Conservation (phyloP, 2,888 invertebrate species). For the Heliconius aoede region DNA sequence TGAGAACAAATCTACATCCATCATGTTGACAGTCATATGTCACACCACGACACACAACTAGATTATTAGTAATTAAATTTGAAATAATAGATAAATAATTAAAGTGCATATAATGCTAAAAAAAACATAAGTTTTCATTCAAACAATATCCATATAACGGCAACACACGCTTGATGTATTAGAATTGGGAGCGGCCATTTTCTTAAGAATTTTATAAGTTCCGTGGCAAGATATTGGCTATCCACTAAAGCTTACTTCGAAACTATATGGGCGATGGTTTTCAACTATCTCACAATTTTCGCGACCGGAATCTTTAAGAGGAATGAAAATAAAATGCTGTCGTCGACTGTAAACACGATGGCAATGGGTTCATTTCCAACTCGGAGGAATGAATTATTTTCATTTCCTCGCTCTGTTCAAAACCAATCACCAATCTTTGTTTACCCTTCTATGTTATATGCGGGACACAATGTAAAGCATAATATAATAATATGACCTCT, state of each 20-base stretch:
- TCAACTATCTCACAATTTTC: slow-evolving; percentile 13
- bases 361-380: background rate
- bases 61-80: no score
- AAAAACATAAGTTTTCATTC: background rate
- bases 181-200: slow-evolving; percentile 3
- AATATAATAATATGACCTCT: background rate
- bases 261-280: slow-evolving; percentile 22
- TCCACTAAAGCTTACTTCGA: slow-evolving; percentile 21
- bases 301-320: slow-evolving; percentile 20
- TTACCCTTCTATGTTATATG: no score
- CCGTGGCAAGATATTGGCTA: slow-evolving; percentile 21
- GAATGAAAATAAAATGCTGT: slow-evolving; percentile 4
- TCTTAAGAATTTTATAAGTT: slow-evolving; percentile 18
- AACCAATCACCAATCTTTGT: background rate
- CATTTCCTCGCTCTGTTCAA: background rate
- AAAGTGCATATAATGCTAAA: background rate
- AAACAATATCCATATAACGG: background rate
- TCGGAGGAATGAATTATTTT: background rate
- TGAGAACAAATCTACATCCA: background rate
- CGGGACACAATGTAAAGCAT: background rate
- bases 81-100: no score
- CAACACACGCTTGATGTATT: slow-evolving; percentile 1
- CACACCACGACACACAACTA: background rate
- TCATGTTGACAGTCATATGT: background rate
- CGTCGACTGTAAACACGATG: background rate